A percentile compares a stretch with the other conserved stretches of the same genome.
Evolutionary conservation across 2,113 vertebrate genomes (phyloP).

Genomic region (Indri indri): DNA sequence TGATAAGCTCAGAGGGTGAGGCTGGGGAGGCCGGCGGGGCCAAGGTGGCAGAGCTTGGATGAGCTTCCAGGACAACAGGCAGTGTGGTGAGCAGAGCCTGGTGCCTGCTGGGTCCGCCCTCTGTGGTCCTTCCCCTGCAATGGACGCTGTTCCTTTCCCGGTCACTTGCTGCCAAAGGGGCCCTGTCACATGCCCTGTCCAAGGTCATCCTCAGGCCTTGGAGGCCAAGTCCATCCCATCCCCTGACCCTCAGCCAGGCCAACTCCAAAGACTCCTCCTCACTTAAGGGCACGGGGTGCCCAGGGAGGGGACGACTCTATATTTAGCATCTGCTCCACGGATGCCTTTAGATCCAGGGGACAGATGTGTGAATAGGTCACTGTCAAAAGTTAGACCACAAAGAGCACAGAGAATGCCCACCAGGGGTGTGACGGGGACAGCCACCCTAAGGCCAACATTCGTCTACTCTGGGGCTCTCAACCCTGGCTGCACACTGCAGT

Average conservation of each 20-base stretch:
- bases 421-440: too few species aligned
- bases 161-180: background rate
- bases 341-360: background rate
- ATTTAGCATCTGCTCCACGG: background rate
- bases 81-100: background rate
- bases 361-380: background rate
- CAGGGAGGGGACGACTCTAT: background rate
- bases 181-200: background rate
- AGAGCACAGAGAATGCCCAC: background rate
- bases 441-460: too few species aligned
- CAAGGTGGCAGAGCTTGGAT: too few species aligned
- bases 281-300: background rate
- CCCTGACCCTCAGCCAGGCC: background rate
- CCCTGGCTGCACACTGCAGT: too few species aligned
- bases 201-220: background rate
- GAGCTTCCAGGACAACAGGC: background rate
- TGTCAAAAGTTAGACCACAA: background rate
- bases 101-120: background rate
- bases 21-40: background rate
- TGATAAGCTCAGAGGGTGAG: background rate
- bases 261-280: background rate
- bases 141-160: background rate
- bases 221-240: background rate
- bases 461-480: background rate
- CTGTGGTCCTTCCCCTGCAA: background rate